Conservation (phyloP, 35 echinoderm and acorn worm species). For the Strongylocentrotus purpuratus region DNA sequence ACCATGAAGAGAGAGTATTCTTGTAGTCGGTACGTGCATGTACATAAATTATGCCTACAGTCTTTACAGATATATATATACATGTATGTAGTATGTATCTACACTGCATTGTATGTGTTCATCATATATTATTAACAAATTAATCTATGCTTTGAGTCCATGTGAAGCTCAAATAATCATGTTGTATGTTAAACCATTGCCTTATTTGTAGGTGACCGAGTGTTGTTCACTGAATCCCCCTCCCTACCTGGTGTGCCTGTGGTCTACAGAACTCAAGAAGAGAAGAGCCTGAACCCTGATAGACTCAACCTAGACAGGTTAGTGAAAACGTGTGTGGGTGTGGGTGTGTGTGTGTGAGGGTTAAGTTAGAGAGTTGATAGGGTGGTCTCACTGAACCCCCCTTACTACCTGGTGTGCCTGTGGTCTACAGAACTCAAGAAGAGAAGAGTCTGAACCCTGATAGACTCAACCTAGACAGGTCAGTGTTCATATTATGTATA, state of each 20-base stretch:
- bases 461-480: constrained; percentile 97
- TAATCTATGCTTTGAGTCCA: background rate
- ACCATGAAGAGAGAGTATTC: no score
- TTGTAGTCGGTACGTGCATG: no score
- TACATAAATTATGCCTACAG: no score
- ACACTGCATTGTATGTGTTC: background rate
- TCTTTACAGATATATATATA: no score
- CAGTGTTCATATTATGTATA: background rate
- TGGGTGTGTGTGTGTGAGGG: no score
- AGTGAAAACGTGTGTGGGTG: no score
- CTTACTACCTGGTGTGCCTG: constrained; percentile 83
- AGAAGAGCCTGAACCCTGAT: constrained; percentile 86
- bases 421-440: constrained; percentile 86
- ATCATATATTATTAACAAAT: background rate
- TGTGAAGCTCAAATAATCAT: background rate
- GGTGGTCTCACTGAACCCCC: constrained; percentile 73
- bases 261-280: constrained; percentile 84
- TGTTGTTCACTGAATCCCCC: constrained; percentile 86
- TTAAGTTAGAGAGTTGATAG: no score
- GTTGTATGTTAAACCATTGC: background rate
- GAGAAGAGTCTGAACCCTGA: constrained; percentile 88
- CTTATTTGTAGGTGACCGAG: constrained; percentile 75
- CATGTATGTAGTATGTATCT: no score
- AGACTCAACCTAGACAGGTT: constrained; percentile 97
- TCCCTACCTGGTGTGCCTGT: constrained; percentile 89